Evolutionary conservation across 2,888 invertebrate genomes (phyloP).

Genomic region (Antheraea yamamai): DNA sequence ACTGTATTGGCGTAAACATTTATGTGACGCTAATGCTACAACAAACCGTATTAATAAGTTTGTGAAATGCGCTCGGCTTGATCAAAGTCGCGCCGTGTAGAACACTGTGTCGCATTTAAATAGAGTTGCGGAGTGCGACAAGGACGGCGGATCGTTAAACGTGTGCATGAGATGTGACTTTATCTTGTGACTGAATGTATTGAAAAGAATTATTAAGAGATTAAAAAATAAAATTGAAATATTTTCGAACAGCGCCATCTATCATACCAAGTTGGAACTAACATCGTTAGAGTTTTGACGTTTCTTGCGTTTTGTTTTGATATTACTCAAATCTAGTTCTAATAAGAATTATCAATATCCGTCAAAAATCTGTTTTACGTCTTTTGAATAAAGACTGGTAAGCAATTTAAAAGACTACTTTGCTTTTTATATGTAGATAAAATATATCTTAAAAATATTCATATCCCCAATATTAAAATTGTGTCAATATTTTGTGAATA

Average conservation of each 20-base stretch:
- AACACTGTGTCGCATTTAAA: conserved; percentile 18
- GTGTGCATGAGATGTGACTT: conserved; percentile 21
- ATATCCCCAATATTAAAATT: no score
- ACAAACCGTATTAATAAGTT: conserved; percentile 13
- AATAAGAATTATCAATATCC: not conserved
- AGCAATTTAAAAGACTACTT: no score
- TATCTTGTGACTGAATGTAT: conserved; percentile 18
- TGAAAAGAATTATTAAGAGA: conserved; percentile 10
- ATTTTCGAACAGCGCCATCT: not conserved
- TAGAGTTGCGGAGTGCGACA: conserved; percentile 19
- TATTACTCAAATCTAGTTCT: not conserved
- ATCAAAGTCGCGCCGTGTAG: conserved; percentile 8
- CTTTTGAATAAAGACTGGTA: no score
- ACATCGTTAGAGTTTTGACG: not conserved
- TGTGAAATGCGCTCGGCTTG: not conserved
- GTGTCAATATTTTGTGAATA: no score
- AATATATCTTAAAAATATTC: no score
- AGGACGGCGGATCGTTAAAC: conserved; percentile 12
- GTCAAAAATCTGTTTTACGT: not conserved
- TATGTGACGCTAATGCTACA: conserved; percentile 9
- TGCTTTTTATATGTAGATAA: no score
- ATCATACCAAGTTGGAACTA: not conserved
- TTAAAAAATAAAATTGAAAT: conserved; percentile 4
- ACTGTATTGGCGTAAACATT: conserved; percentile 20
- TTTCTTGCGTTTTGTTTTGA: not conserved